Evolutionary conservation across 2,113 vertebrate genomes (phyloP).

Genomic region (Balaeniceps rex): DNA sequence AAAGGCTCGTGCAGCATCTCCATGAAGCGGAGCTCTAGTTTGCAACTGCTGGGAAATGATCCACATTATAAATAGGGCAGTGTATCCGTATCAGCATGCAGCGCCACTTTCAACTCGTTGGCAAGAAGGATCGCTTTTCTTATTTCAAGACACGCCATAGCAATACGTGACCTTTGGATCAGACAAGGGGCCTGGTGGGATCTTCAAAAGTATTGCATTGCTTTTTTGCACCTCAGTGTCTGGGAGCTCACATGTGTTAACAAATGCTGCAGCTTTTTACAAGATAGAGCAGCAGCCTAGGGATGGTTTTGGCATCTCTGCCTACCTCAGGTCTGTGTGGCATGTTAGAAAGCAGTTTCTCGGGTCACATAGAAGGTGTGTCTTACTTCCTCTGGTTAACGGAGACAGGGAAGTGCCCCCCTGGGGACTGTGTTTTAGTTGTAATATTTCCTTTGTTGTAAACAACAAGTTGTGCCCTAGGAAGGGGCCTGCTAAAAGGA

Average conservation of each 20-base stretch:
- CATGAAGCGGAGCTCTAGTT: not conserved
- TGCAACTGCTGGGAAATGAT: not conserved
- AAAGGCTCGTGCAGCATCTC: not conserved
- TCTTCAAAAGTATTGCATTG: not conserved
- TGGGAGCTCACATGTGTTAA: not conserved
- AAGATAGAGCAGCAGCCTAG: not conserved
- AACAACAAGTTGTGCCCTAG: conserved; percentile 28
- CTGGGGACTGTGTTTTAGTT: not conserved
- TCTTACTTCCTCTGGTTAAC: not conserved
- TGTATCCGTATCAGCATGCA: not conserved
- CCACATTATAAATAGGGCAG: not conserved
- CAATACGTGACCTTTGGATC: not conserved
- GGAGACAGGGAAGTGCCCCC: not conserved
- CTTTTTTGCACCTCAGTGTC: not conserved
- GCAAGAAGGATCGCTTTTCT: not conserved
- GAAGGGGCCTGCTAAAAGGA: not conserved
- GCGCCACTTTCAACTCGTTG: not conserved
- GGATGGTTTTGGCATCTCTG: not conserved
- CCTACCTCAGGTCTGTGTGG: not conserved
- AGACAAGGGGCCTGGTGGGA: not conserved
- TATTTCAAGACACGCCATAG: not conserved
- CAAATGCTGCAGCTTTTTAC: not conserved
- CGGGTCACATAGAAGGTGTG: conserved; percentile 17
- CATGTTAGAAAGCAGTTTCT: not conserved
- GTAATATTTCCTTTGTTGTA: conserved; percentile 42